phyloP scores from a whole-genome alignment of 2,113 vertebrate genomes.

The Ptychochromis oligacanthus region DNA sequence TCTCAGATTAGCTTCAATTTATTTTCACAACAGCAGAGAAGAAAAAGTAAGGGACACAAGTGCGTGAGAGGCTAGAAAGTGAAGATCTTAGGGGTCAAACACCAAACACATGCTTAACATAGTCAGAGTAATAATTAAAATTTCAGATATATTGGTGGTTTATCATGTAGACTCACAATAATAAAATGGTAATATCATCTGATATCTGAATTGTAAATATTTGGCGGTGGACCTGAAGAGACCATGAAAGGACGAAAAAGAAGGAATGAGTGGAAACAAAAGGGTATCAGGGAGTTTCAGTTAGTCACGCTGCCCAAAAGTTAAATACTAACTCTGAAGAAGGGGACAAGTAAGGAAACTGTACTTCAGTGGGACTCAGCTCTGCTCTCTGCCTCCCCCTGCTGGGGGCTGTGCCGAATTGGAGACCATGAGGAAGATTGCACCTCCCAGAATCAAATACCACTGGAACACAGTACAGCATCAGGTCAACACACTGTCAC shows the following conservation, averaged over 20 bases:
- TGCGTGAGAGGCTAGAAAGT: background rate
- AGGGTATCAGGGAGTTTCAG: background rate
- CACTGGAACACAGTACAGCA: slow-evolving; percentile 88
- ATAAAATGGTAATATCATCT: background rate
- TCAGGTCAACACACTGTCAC: slow-evolving; percentile 61
- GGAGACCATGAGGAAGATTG: slow-evolving; percentile 90
- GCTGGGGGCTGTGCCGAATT: slow-evolving; percentile 84
- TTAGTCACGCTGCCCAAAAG: slow-evolving; percentile 33
- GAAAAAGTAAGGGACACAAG: background rate
- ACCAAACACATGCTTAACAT: slow-evolving; percentile 49
- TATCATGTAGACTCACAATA: background rate
- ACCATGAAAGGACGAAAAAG: background rate
- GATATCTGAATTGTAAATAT: slow-evolving; percentile 5
- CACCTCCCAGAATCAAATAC: slow-evolving; percentile 95
- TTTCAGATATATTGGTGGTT: background rate
- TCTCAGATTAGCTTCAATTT: slow-evolving; percentile 36
- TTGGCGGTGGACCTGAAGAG: slow-evolving; percentile 40
- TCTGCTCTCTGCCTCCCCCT: slow-evolving; percentile 85
- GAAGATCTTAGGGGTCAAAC: slow-evolving; percentile 30
- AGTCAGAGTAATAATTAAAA: background rate
- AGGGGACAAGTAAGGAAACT: slow-evolving; percentile 67
- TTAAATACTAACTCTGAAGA: slow-evolving; percentile 28
- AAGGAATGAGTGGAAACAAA: background rate
- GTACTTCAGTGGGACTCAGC: slow-evolving; percentile 88
- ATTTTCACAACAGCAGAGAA: slow-evolving; percentile 26